Evolutionary conservation across 2,797 vertebrate species (phyloP), one percentile per base, ranked within the genome.

Genomic region (Lithobates pipiens): DNA sequence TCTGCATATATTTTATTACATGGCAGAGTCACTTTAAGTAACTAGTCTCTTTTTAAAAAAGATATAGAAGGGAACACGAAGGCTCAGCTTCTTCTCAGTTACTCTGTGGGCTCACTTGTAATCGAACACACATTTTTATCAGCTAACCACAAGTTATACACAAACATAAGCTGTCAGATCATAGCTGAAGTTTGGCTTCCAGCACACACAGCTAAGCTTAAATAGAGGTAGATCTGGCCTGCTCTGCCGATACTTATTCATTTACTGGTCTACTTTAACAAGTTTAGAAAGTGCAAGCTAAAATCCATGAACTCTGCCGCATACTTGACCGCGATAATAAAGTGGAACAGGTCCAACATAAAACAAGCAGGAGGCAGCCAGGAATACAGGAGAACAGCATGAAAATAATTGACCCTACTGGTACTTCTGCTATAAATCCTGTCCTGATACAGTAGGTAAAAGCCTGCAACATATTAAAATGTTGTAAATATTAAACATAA

Each of bases 51-150:
- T 18, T 54, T 18, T 54, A 54, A 13, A 46, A 46, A 46, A 54
- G 61, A 39, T 46, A 80, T 32, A 80, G 32, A 61, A 39, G 50
- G 72, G 69, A 81, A 25, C 65, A 18, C 44, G 89, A 79, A 89
- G 89, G 88, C 91, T 90, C 80, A 88, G 90, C 89, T 90, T 89
- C 86, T 57, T 89, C 39, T 77, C 36, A 76, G 73, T 57, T n/a
- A 89, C 88, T 91, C 93, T 93, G 93, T 89, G 93, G 94, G 88
- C 88, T 84, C 89, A 76, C 88, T 88, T 57, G 90, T 95, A 95
- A 95, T 95, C 92, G 90, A 93, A 94, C 91, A 91, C 90, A 93
- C 89, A 86, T 91, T 94, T 77, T 93, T 88, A 88, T 88, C 76
- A 85, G 89, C 39, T 93, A 93, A 90, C 91, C 93, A 93, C 92